Conservation (phyloP, 2,797 vertebrate species). For the Gobionotothen gibberifrons region DNA sequence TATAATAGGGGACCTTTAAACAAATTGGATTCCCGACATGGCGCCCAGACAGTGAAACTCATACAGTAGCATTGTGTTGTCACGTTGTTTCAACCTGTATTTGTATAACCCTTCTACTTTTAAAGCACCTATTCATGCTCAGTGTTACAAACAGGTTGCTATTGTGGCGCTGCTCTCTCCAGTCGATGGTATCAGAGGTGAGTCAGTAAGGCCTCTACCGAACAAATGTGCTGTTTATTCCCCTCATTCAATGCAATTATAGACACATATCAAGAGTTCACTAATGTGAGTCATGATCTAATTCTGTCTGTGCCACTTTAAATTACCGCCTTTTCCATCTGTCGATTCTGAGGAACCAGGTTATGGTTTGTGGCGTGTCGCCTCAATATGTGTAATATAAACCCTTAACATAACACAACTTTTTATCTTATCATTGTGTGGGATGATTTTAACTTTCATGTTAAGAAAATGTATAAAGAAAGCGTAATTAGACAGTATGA, state of each 20-base stretch:
- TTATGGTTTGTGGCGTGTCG: constrained; percentile 48
- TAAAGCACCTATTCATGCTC: constrained; percentile 14
- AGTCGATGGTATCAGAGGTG: constrained; percentile 36
- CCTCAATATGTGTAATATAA: constrained; percentile 9
- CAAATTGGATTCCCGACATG: too few relatives aligned
- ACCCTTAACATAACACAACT: constrained; percentile 7
- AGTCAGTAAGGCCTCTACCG: constrained; percentile 24
- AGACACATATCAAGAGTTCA: constrained; percentile 17
- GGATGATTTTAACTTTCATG: neutral
- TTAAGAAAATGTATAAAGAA: too few relatives aligned
- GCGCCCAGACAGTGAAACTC: neutral
- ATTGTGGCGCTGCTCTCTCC: constrained; percentile 22
- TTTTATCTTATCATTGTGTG: neutral
- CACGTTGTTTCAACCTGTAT: constrained; percentile 25
- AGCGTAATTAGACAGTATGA: too few relatives aligned
- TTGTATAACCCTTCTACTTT: constrained; percentile 27
- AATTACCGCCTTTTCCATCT: neutral
- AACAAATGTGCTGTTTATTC: constrained; percentile 51
- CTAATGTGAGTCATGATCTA: constrained; percentile 17
- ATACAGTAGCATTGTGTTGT: neutral
- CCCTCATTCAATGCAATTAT: constrained; percentile 53
- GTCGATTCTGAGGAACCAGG: constrained; percentile 28
- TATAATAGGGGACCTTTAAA: too few relatives aligned
- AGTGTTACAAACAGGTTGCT: constrained; percentile 15
- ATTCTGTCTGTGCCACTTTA: constrained; percentile 13